Evolutionary conservation across 2,113 vertebrate genomes (phyloP).

Genomic region (Perccottus glenii): DNA sequence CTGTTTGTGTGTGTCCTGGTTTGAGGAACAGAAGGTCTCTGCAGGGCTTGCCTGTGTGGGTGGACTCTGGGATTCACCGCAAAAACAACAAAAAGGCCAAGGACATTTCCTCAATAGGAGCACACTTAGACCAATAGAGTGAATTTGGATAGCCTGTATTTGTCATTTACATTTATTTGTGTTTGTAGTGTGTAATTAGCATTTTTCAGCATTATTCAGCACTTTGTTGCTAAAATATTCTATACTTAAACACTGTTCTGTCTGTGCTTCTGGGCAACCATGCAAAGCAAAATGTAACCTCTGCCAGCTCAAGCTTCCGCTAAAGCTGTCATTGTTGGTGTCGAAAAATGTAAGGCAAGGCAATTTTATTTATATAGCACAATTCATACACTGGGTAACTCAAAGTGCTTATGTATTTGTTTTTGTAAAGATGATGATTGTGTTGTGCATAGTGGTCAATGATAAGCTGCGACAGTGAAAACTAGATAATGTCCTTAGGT

Average conservation of each 20-base stretch:
- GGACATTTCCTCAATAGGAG: conserved; percentile 78
- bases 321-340: conserved; percentile 33
- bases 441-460: conserved; percentile 56
- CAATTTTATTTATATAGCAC: too few relatives aligned
- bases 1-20: conserved; percentile 51
- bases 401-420: too few relatives aligned
- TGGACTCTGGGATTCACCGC: conserved; percentile 82
- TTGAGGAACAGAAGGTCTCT: conserved; percentile 84
- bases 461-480: conserved; percentile 55
- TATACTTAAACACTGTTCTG: too few relatives aligned
- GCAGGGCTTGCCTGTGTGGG: conserved; percentile 82
- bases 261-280: neutral
- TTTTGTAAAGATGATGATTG: conserved; percentile 59
- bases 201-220: too few relatives aligned
- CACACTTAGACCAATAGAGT: conserved; percentile 35
- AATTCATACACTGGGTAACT: too few relatives aligned
- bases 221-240: too few relatives aligned
- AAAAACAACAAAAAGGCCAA: conserved; percentile 80
- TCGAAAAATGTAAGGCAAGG: too few relatives aligned
- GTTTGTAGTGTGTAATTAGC: neutral
- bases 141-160: conserved; percentile 14
- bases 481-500: conserved; percentile 61
- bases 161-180: conserved; percentile 29
- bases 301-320: conserved; percentile 34
- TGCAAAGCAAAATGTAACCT: conserved; percentile 16